Evolutionary conservation across 2,797 vertebrate species (phyloP), one percentile per base, ranked within the genome.

Genomic region (Hippopotamyrus pictus): DNA sequence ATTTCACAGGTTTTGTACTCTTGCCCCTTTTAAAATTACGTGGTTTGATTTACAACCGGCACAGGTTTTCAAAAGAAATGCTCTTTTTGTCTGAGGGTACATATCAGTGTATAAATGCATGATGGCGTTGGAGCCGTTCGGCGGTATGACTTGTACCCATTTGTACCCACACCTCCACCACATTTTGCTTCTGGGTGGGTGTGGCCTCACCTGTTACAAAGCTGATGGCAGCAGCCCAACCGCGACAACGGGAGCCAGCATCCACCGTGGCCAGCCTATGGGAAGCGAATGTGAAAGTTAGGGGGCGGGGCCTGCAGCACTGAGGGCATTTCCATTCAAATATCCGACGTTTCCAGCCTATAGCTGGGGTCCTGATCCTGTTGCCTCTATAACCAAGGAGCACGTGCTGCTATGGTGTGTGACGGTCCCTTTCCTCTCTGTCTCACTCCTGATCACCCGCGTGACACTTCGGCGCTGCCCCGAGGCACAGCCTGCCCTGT

Each of bases 151-250:
- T 54, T 19, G 51, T 54, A 17, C 14, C 53, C 53, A 73, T 33
- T 33, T 69, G 65, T 69, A 37, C 65, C 2, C 3, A 19, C 17
- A 76, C 12, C 33, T n/a, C 44, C 44, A n/a, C 44, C 44, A n/a
- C 3, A 17, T 9, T 48, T n/a, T 1, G 44, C 44, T 41, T 46
- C 7, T 25, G 5, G 8, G 44, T 84, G n/a, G 79, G 41, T 54
- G 50, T 86, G 50, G 29, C 53, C 44, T 88, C 59, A 90, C 86
- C 90, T 59, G 85, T 57, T 17, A 69, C 2, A 14, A 85, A 54
- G 46, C 46, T 88, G 76, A 89, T 12, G 86, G 53, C 76, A 17
- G 86, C n/a, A 8, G 17, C 33, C 50, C 14, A 14, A 5, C 22
- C 50, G 57, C 9, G 9, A 25, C 69, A 41, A 51, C 8, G 57